These are phyloP conservation scores for Lochmaea capreae DNA, from an alignment of 2,888 invertebrate genomes.

Conservation along the genomic window DNA sequence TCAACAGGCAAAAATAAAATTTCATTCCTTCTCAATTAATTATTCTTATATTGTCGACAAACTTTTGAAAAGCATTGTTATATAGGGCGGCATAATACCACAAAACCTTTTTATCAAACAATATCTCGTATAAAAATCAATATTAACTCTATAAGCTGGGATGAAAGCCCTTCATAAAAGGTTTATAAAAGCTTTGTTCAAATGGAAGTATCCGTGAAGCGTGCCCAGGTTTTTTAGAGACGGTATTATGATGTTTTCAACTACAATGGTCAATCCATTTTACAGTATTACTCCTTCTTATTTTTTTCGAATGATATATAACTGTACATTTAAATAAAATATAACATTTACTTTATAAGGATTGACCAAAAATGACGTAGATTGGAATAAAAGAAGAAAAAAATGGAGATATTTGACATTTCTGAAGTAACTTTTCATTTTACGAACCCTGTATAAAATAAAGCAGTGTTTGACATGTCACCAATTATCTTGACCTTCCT, in stretches of 20 bases:
- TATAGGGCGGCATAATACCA: conserved; percentile 24
- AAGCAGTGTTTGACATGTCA: too few relatives aligned
- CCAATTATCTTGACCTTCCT: too few relatives aligned
- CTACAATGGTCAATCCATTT: not conserved
- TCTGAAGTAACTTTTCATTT: too few relatives aligned
- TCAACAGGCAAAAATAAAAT: conserved; percentile 12
- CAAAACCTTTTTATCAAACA: conserved; percentile 52
- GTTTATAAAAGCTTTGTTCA: conserved; percentile 52
- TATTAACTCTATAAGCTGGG: conserved; percentile 51
- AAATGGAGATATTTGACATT: too few relatives aligned
- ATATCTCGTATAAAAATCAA: conserved; percentile 50
- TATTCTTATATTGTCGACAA: conserved; percentile 40
- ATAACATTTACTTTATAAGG: too few relatives aligned
- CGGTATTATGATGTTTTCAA: conserved; percentile 6
- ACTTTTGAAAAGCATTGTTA: conserved; percentile 43
- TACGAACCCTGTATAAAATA: too few relatives aligned
- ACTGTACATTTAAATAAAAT: too few relatives aligned
- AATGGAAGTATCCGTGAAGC: conserved; percentile 50
- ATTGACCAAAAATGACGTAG: too few relatives aligned
- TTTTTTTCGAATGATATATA: not conserved
- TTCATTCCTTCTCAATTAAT: conserved; percentile 43
- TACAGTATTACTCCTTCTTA: not conserved
- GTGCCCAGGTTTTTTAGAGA: conserved; percentile 38
- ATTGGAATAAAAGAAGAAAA: too few relatives aligned
- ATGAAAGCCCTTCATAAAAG: conserved; percentile 51